Base-by-base conservation (phyloP, 2,888 invertebrate genomes). In the Platycnemis pennipes region DNA sequence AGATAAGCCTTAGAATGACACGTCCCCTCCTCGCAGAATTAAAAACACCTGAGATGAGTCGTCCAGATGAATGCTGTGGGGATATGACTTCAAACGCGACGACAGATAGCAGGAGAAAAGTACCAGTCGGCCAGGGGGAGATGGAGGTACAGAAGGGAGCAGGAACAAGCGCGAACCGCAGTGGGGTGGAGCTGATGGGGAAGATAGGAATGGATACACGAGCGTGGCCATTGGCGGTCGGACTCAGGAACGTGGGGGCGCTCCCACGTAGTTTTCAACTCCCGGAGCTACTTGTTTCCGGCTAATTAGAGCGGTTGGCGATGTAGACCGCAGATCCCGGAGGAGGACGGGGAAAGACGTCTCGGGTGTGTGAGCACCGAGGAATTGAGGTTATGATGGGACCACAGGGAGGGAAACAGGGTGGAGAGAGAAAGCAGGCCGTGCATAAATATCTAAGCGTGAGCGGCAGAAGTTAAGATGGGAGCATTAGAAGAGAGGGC, bases 281-380 rank as follows among this genome's bases (percentile, higher is more conserved):
- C 26, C 63, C 63, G n/a, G 63, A 37, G 77, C 77, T 13, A 37
- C 77, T 37, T 37, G 77, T 77, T 77, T 77, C 77, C 77, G 77
- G 37, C 77, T 77, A 77, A 77, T 77, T 77, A 77, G 77, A 13
- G 77, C 77, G 77, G 77, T 77, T 37, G n/a, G 37, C 77, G 31
- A 77, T n/a, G 77, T 37, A 37, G 77, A 77, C 77, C 77, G 37
- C 77, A 77, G 13, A 11, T 11, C 37, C 77, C 37, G 26, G n/a
- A n/a, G 77, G 37, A 77, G 77, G 77, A 77, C 31, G 0, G 37
- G 37, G 37, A 16, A 31, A 13, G 77, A 77, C 16, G 63, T 26
- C 22, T 26, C 63, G 77, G 77, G 31, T 13, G 77, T 11, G 11
- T 37, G 3, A 11, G 31, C 37, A n/a, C n/a, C n/a, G n/a, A 26